Base-by-base conservation (phyloP, 1,140 invertebrate genomes). In the Zaprionus tsacasi region DNA sequence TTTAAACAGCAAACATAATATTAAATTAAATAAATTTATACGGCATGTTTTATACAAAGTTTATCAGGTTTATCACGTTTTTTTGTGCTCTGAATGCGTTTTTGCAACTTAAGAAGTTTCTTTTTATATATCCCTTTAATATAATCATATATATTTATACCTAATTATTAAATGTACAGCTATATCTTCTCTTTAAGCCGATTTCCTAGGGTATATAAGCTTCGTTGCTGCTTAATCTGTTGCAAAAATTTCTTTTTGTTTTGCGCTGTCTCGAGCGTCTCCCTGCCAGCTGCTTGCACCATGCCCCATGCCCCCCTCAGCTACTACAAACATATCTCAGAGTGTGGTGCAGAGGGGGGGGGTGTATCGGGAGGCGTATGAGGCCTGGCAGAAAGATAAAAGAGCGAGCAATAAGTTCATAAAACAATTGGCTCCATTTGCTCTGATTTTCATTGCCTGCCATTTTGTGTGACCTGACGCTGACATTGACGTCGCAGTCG, bases 401-500 rank as follows among this genome's bases (percentile, higher is more conserved):
- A 55, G 65, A 74, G 61, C 67, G 75, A 66, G 81, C 82, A 85
- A 89, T 89, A 89, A 89, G 85, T 90, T 89, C 85, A 89, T 89
- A 89, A 89, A 89, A 89, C 85, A 89, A 89, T 89, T 89, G 85
- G 85, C 85, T 89, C 85, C 86, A 89, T 85, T 89, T 85, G 85
- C 85, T 81, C 75, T 83, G 85, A 89, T 89, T 89, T 88, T 89
- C 85, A 90, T 88, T 88, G 83, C 85, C 83, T 89, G 85, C 85
- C 85, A 85, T 83, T 83, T 88, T 88, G 83, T 88, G 83, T 89
- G 85, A 87, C 82, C 82, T 88, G 81, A 50, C 80, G 78, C 70
- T 85, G 81, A 85, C 73, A 78, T 57, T 59, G 60, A 10, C 11
- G 17, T 50, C 45, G 45, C 3, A 17, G 45, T n/a, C 38, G 58